phyloP scores from a whole-genome alignment of 2,797 vertebrate genomes.

The Notamacropus eugenii region DNA sequence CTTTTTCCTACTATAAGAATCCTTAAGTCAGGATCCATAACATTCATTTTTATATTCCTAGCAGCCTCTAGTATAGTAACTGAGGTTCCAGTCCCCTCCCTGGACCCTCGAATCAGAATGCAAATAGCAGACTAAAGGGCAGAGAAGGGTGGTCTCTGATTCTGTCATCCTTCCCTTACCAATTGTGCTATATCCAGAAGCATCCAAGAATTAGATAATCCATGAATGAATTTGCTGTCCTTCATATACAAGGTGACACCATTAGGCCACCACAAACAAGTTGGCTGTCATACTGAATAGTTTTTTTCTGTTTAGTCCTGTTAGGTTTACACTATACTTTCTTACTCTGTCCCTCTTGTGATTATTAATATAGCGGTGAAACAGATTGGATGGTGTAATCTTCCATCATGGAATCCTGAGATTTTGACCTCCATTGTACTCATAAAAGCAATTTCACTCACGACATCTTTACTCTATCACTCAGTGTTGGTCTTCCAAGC shows the following conservation, averaged over 20 bases:
- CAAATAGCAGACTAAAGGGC: not conserved
- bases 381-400: not conserved
- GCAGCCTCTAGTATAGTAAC: not conserved
- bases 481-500: conserved; percentile 4
- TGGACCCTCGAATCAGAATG: not conserved
- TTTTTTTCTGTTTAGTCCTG: not conserved
- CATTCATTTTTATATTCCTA: not conserved
- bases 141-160: not conserved
- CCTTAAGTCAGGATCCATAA: not conserved
- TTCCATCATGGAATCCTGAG: conserved; percentile 24
- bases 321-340: not conserved
- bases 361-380: not conserved
- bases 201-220: not conserved
- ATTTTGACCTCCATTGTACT: not conserved
- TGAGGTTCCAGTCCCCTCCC: not conserved
- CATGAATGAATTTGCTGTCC: not conserved
- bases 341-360: not conserved
- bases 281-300: not conserved
- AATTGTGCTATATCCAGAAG: not conserved
- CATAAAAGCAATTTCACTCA: not conserved
- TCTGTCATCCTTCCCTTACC: conserved; percentile 1
- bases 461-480: not conserved
- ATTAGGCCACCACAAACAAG: not conserved
- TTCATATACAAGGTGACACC: not conserved
- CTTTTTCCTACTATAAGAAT: not conserved